Percentiles rank a stretch among this genome's conserved stretches.
phyloP scores from a whole-genome alignment of 2,113 vertebrate genomes.

The Micromys minutus region DNA sequence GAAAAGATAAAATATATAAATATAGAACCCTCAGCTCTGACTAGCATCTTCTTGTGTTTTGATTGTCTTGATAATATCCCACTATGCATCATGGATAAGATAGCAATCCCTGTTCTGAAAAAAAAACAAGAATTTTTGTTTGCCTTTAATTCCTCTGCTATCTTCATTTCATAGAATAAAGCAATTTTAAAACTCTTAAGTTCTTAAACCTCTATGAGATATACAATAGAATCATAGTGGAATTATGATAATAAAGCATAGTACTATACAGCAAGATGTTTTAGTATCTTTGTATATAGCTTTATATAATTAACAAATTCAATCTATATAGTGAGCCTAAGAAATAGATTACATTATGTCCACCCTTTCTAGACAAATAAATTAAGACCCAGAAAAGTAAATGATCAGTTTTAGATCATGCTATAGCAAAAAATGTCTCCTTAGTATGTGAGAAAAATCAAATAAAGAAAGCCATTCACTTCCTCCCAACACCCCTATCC shows the following conservation, averaged over 20 bases:
- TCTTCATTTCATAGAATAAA: background rate
- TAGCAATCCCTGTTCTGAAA: background rate
- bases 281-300: background rate
- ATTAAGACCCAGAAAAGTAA: background rate
- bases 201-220: background rate
- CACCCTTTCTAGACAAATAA: background rate
- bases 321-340: background rate
- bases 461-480: background rate
- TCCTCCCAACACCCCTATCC: background rate
- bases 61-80: background rate
- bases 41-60: background rate
- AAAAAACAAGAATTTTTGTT: constrained; percentile 9
- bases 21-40: background rate
- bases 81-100: background rate
- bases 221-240: background rate
- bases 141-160: constrained; percentile 28
- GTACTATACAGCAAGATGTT: background rate
- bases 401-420: background rate
- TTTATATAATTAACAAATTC: background rate
- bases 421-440: background rate
- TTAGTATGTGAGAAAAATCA: background rate
- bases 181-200: constrained; percentile 15
- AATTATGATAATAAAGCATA: background rate
- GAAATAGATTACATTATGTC: background rate
- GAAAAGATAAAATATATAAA: background rate